Base-by-base conservation (phyloP, 2,888 invertebrate genomes). In the Lymantria monacha region DNA sequence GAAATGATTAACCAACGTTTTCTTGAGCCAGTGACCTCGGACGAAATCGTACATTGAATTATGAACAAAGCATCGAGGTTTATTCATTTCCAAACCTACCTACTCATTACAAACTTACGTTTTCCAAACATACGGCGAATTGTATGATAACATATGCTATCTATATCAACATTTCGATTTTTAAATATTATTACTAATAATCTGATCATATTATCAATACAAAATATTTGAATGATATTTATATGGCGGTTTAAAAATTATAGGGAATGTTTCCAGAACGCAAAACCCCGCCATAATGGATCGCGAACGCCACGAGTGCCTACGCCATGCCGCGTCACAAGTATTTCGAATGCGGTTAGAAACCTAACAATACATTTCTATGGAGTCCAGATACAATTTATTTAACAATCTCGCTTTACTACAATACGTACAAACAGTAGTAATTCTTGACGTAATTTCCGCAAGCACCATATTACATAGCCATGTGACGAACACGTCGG, bases 401-500 rank as follows among this genome's bases (percentile, higher is more conserved):
- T 74, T 74, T 77, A 63, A 78, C 80, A 82, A 80, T 75, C 76
- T 80, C 76, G 73, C 71, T 76, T 72, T 73, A 77, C 69, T 65
- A 61, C 64, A 71, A 64, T 74, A 77, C 9, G 22, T 22, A 22
- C 76, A 69, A 63, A 67, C 63, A 70, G 67, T 75, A 59, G 74
- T 72, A 61, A 72, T 70, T 72, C 59, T 67, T 79, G 77, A 80
- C 79, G 81, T 81, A 82, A 83, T 81, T 78, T 79, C 79, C 80
- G 77, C 79, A 77, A 86, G 79, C 83, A 82, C 22, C 79, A 83
- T 81, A 84, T 85, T 82, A 86, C 81, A 77, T 78, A 81, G 85
- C 87, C 89, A 90, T 90, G 89, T 90, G 90, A 81, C 82, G 81
- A 83, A 82, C 89, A 90, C 86, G 90, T 86, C 89, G 87, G 83